Evolutionary conservation across 2,888 invertebrate species (phyloP).

Genomic region (Galerucella nymphaeae): DNA sequence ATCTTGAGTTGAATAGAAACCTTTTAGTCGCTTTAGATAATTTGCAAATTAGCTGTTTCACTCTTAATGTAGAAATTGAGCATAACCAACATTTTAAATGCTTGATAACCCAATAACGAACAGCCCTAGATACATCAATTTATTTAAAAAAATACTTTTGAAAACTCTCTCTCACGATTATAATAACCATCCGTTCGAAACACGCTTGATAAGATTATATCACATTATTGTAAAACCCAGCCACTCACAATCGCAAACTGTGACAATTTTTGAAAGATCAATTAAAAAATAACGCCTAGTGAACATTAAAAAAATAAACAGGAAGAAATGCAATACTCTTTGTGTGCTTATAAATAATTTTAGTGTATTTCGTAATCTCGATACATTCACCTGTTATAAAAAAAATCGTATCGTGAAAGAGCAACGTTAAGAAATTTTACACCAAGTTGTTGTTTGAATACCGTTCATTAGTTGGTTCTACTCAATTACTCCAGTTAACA

Average conservation of each 20-base stretch:
- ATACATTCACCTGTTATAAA: constrained; percentile 15
- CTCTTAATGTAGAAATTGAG: no score
- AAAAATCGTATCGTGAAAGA: constrained; percentile 5
- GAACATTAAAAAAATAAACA: constrained; percentile 13
- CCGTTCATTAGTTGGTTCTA: background rate
- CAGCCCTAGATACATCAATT: no score
- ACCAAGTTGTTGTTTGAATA: background rate
- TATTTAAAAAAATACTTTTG: no score
- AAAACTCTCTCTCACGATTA: constrained; percentile 23
- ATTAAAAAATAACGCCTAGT: constrained; percentile 13
- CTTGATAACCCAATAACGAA: no score
- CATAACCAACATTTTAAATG: no score
- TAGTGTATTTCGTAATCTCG: constrained; percentile 1
- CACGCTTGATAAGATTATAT: constrained; percentile 8
- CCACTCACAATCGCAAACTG: constrained; percentile 8
- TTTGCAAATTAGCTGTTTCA: no score
- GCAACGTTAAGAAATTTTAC: constrained; percentile 3
- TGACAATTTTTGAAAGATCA: constrained; percentile 15
- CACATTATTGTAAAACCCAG: constrained; percentile 5
- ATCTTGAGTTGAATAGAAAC: no score
- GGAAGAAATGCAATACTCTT: constrained; percentile 6
- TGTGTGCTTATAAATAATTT: constrained; percentile 11
- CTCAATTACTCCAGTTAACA: background rate
- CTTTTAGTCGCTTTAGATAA: no score
- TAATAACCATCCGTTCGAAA: background rate